A percentile compares a stretch with the other conserved stretches of the same genome.
phyloP scores from a whole-genome alignment of 2,113 vertebrate species.

The Hemichromis elongatus region DNA sequence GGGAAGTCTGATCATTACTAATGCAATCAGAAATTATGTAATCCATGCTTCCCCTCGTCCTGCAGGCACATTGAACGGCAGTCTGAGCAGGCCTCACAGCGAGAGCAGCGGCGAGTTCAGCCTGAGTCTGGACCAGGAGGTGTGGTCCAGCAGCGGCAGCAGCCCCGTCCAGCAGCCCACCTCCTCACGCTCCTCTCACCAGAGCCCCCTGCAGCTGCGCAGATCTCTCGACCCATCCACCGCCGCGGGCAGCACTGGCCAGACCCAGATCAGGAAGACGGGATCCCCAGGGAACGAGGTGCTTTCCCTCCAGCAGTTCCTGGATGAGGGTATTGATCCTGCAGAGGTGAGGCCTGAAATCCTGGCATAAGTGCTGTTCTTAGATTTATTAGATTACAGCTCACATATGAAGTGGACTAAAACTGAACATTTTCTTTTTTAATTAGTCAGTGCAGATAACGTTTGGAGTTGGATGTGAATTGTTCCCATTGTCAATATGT shows the following conservation, averaged over 20 bases:
- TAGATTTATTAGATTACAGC: background rate
- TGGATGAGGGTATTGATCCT: conserved; percentile 88
- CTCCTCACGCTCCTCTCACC: conserved; percentile 77
- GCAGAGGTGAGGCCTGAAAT: conserved; percentile 58
- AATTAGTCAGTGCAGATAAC: background rate
- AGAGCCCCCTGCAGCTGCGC: conserved; percentile 82
- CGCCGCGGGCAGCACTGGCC: background rate
- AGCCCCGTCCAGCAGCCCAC: conserved; percentile 84
- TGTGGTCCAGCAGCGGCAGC: conserved; percentile 92
- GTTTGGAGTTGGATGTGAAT: background rate
- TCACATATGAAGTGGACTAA: background rate
- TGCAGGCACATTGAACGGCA: conserved; percentile 80
- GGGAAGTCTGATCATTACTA: background rate
- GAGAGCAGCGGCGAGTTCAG: conserved; percentile 96
- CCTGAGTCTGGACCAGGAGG: conserved; percentile 84
- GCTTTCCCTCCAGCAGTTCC: conserved; percentile 89
- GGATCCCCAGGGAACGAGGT: conserved; percentile 83
- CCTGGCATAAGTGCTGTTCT: background rate
- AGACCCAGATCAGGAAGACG: conserved; percentile 53
- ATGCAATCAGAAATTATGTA: background rate
- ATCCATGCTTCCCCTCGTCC: background rate
- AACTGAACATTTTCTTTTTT: background rate
- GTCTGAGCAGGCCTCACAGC: conserved; percentile 87
- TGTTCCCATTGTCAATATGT: background rate
- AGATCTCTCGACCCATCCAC: conserved; percentile 63